Evolutionary conservation across 1,140 invertebrate genomes (phyloP), one percentile per base, ranked within the genome.

Genomic region (Caenorhabditis elegans): DNA sequence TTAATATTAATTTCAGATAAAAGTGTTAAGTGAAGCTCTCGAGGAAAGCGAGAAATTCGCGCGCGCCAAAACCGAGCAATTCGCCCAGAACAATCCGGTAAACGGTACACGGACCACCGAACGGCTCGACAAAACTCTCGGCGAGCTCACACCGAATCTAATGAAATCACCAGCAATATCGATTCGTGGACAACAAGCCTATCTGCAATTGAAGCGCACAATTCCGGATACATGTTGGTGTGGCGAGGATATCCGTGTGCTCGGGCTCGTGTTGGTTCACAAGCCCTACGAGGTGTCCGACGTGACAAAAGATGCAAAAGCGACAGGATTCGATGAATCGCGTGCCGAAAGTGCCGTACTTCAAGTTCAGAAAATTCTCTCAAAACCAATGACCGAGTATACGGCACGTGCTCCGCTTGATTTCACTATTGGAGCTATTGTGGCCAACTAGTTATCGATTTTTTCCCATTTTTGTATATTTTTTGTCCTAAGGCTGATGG

Each of bases 301-400:
- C 22, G 60, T 70, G 31, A 39, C n/a, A 39, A 70, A 70, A 43
- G 60, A 70, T 39, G 34, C 60, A 13, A 70, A 39, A 39, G 60
- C 60, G 2, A 19, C 60, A 10, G 60, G 34, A 39, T 70, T 39
- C n/a, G 60, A 70, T 11, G 60, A 70, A 39, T 43, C 60, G 28
- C 34, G 60, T 10, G 53, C 51, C 11, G 13, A 55, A 11, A 60
- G 24, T 19, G 80, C 80, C 3, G 22, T 82, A 8, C 24, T 47
- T 15, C 80, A 82, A 24, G 75, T 82, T n/a, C 15, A 77, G 34
- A 82, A 82, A 39, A 82, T 82, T 17, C 75, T 82, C 3, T 51
- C 70, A 8, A 82, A 82, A 22, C 49, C 80, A n/a, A 5, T 60
- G 15, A 39, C 49, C 28, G 47, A 24, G 8, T 19, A 78, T 8